Percentiles rank a stretch among this genome's conserved stretches.
phyloP scores from a whole-genome alignment of 2,113 vertebrate species.

The Cochlearius cochlearius region DNA sequence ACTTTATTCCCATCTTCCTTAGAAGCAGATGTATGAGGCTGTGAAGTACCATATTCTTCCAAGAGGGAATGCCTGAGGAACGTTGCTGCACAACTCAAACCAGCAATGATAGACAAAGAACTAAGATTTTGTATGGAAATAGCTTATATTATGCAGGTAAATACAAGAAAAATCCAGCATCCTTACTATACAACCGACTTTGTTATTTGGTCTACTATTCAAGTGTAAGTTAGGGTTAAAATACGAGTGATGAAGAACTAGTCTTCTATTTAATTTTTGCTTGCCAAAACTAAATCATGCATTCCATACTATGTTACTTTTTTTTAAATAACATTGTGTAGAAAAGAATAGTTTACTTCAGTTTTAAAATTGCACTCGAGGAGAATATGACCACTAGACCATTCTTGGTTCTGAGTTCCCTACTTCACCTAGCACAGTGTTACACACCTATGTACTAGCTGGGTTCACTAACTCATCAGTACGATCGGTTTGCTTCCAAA shows the following conservation, averaged over 20 bases:
- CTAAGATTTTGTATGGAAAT: background rate
- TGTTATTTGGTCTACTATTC: background rate
- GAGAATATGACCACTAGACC: background rate
- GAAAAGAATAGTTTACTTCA: background rate
- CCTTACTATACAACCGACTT: background rate
- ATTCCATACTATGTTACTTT: background rate
- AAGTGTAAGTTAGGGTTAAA: background rate
- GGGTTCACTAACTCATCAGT: background rate
- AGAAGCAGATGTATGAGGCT: background rate
- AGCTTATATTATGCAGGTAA: background rate
- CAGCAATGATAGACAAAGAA: background rate
- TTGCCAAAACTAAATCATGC: background rate
- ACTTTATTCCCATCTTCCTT: background rate
- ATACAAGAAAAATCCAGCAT: background rate
- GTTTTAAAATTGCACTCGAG: background rate
- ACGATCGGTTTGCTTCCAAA: background rate
- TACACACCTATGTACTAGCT: background rate
- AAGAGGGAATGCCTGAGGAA: background rate
- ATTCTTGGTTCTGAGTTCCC: fast-evolving
- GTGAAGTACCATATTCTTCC: background rate
- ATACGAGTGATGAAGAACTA: background rate
- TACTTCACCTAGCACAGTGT: background rate
- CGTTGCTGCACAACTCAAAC: background rate
- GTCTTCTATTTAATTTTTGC: background rate
- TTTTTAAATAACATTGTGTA: background rate